Conservation (phyloP, 2,797 vertebrate genomes). For the Cirrhinus mrigala region DNA sequence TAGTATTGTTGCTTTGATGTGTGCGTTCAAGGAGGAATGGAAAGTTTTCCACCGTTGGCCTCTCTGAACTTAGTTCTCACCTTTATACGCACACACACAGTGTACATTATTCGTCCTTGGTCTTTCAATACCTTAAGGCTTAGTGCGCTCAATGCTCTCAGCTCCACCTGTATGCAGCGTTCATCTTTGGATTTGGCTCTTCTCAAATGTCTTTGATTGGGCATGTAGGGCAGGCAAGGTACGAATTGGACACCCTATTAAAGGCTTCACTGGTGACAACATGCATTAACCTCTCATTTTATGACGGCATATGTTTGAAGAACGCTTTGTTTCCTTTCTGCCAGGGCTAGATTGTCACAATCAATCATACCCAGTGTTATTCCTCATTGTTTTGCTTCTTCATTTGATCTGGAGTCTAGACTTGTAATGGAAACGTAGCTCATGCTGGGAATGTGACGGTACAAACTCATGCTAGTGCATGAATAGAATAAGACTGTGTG, state of each 20-base stretch:
- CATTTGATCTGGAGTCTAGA: constrained; percentile 8
- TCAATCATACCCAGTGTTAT: constrained; percentile 1
- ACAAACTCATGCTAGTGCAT: background rate
- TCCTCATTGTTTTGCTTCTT: constrained; percentile 6
- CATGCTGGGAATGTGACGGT: background rate
- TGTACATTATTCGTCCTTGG: constrained; percentile 14
- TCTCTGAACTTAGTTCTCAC: constrained; percentile 10
- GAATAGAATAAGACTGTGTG: background rate
- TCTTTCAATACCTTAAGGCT: background rate
- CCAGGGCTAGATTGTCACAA: background rate
- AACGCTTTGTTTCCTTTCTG: constrained; percentile 11
- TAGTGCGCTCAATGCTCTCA: background rate
- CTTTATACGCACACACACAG: background rate
- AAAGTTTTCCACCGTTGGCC: constrained; percentile 24
- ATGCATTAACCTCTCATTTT: constrained; percentile 16
- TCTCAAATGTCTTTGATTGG: constrained; percentile 39
- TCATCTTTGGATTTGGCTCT: constrained; percentile 37
- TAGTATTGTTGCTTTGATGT: background rate
- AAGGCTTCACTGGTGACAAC: constrained; percentile 27
- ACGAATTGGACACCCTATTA: background rate
- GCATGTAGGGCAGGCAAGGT: background rate
- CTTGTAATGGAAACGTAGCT: background rate
- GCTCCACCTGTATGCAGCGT: constrained; percentile 25
- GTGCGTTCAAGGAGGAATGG: background rate
- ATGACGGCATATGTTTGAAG: constrained; percentile 23